Evolutionary conservation across 2,888 invertebrate species (phyloP), one percentile per base, ranked within the genome.

Genomic region (Caenorhabditis sp.): DNA sequence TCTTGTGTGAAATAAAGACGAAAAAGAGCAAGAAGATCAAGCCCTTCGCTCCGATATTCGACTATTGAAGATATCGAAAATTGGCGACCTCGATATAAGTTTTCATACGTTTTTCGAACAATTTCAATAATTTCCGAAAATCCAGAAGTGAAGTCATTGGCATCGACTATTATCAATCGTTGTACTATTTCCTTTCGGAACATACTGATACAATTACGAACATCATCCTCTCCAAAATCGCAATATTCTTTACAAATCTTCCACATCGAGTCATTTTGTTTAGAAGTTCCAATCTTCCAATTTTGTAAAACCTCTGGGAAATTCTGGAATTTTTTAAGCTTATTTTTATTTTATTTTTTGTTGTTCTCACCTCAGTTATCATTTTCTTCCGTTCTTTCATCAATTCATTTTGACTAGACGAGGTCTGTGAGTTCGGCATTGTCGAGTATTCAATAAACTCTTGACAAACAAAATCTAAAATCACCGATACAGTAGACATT

Each of bases 191-290:
- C 54, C 36, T 72, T 72, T 10, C 72, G 64, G 19, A 19, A 51
- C 10, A 55, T 19, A 14, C 54, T 55, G 0, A 59, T 62, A 1
- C 58, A 50, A 0, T 14, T 53, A 58, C n/a, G 17, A 51, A 61
- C 14, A 37, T 72, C 58, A 3, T 58, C 36, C 1, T 58, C 58
- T 19, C 37, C 43, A 57, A 72, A 68, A 5, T 36, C 50, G 49
- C 72, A 72, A 23, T 68, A 54, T 57, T 65, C 65, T 12, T 24
- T 26, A 37, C 72, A 67, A 36, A 68, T 62, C 19, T 58, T 62
- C 72, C 72, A 72, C 5, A 72, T 19, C 2, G 27, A 12, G 12
- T 67, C 26, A 17, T 62, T 54, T 1, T 55, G 53, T 37, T 36
- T 50, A 49, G 17, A 61, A 1, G 19, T 53, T 14, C 62, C 64